Evolutionary conservation across 2,888 invertebrate genomes (phyloP).

Genomic region (Stenotaenia linearis): DNA sequence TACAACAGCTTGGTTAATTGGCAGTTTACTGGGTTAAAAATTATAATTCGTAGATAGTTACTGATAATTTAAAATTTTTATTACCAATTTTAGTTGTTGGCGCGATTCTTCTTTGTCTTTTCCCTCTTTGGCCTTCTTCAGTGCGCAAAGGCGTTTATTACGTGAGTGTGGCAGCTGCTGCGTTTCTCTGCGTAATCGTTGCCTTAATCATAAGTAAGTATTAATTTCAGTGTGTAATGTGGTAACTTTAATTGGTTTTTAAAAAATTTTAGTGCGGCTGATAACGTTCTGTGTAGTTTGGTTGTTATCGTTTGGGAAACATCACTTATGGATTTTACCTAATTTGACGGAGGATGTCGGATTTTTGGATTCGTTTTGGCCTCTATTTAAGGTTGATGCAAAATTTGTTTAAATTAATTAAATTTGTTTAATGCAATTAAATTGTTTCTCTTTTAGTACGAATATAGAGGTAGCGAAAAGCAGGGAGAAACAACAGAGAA

Average conservation of each 20-base stretch:
- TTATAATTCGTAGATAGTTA: no score
- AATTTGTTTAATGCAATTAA: no score
- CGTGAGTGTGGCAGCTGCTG: slow-evolving; percentile 87
- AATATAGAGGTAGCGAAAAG: slow-evolving; percentile 28
- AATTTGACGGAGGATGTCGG: slow-evolving; percentile 98
- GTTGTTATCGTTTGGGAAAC: slow-evolving; percentile 76
- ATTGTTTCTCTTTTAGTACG: slow-evolving; percentile 14
- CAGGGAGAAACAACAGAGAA: not conserved
- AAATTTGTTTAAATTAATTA: not conserved
- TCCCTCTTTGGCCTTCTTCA: slow-evolving; percentile 97
- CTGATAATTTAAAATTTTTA: slow-evolving; percentile 41
- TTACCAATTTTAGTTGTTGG: slow-evolving; percentile 67
- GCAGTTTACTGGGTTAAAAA: slow-evolving; percentile 52
- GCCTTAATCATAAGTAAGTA: slow-evolving; percentile 65
- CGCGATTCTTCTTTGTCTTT: slow-evolving; percentile 91
- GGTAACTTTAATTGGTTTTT: not conserved
- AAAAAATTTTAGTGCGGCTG: slow-evolving; percentile 59
- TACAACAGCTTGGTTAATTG: slow-evolving; percentile 69
- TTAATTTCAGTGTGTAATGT: not conserved
- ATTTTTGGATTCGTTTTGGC: slow-evolving; percentile 97
- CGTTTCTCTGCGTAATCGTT: slow-evolving; percentile 88
- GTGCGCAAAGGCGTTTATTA: slow-evolving; percentile 94
- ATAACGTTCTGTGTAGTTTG: slow-evolving; percentile 89
- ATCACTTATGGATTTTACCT: slow-evolving; percentile 97
- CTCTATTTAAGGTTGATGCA: slow-evolving; percentile 79